Evolutionary conservation across 1,140 invertebrate species (phyloP).

Genomic region (Drosophila carrolli): DNA sequence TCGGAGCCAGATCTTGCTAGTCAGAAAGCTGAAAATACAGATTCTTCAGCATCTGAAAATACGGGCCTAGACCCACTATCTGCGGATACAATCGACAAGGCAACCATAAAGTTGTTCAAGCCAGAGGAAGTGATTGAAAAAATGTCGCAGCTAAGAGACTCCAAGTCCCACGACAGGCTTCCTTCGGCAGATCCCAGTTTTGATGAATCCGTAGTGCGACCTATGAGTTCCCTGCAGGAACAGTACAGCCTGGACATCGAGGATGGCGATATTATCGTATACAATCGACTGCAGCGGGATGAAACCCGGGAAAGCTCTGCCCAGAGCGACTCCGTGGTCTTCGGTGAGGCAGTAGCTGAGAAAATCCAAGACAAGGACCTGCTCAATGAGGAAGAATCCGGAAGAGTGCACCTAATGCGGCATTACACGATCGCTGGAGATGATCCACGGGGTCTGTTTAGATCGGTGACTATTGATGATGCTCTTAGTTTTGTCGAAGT

Average conservation of each 20-base stretch:
- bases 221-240: slow-evolving; percentile 57
- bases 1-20: neutral
- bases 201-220: slow-evolving; percentile 53
- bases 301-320: slow-evolving; percentile 73
- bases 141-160: slow-evolving; percentile 61
- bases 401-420: slow-evolving; percentile 46
- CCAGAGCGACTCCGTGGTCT: slow-evolving; percentile 68
- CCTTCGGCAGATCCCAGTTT: slow-evolving; percentile 33
- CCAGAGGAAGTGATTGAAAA: slow-evolving; percentile 63
- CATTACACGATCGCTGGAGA: slow-evolving; percentile 74
- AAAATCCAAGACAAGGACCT: slow-evolving; percentile 6
- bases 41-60: slow-evolving; percentile 25
- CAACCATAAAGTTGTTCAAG: slow-evolving; percentile 51
- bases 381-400: slow-evolving; percentile 35
- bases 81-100: slow-evolving; percentile 54
- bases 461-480: slow-evolving; percentile 62
- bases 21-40: slow-evolving; percentile 6
- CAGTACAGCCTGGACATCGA: slow-evolving; percentile 54
- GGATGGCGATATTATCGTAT: slow-evolving; percentile 65
- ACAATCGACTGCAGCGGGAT: slow-evolving; percentile 54
- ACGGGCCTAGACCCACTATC: slow-evolving; percentile 23
- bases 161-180: slow-evolving; percentile 32
- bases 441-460: slow-evolving; percentile 58
- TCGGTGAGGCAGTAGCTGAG: slow-evolving; percentile 39
- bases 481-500: slow-evolving; percentile 39